Evolutionary conservation across 1,140 invertebrate genomes (phyloP).

Genomic region (Ostrea edulis): DNA sequence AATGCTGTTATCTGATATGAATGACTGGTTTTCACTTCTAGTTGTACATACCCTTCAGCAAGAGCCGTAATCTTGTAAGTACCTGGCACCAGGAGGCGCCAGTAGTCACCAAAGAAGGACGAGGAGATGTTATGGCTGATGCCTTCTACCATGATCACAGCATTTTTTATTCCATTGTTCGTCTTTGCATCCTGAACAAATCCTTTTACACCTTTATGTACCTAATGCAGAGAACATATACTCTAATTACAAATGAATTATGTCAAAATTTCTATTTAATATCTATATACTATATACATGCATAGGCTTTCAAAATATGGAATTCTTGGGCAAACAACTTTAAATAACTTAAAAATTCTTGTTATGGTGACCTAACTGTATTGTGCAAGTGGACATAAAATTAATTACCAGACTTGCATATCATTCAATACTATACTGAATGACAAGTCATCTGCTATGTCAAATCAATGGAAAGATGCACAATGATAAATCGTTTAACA

Average conservation of each 20-base stretch:
- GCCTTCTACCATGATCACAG: conserved; percentile 86
- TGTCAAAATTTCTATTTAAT: not conserved
- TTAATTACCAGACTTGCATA: too few species aligned
- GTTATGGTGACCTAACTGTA: too few species aligned
- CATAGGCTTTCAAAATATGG: not conserved
- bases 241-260: not conserved
- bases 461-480: too few species aligned
- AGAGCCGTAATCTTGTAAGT: conserved; percentile 83
- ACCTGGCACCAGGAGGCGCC: conserved; percentile 92
- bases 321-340: too few species aligned
- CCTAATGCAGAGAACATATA: conserved; percentile 76
- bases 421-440: too few species aligned
- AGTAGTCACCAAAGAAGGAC: conserved; percentile 90
- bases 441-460: too few species aligned
- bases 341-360: too few species aligned
- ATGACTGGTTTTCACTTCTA: too few species aligned
- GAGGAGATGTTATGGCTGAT: conserved; percentile 75
- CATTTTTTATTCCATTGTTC: conserved; percentile 86
- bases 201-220: conserved; percentile 92
- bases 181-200: conserved; percentile 88
- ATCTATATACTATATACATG: not conserved
- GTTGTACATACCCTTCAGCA: conserved; percentile 69
- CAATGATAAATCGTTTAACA: too few species aligned
- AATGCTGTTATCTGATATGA: too few species aligned
- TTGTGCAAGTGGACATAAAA: too few species aligned